A percentile compares a stretch with the other conserved stretches of the same genome.
phyloP scores from a whole-genome alignment of 2,888 invertebrate species.

The Desoria tigrina region DNA sequence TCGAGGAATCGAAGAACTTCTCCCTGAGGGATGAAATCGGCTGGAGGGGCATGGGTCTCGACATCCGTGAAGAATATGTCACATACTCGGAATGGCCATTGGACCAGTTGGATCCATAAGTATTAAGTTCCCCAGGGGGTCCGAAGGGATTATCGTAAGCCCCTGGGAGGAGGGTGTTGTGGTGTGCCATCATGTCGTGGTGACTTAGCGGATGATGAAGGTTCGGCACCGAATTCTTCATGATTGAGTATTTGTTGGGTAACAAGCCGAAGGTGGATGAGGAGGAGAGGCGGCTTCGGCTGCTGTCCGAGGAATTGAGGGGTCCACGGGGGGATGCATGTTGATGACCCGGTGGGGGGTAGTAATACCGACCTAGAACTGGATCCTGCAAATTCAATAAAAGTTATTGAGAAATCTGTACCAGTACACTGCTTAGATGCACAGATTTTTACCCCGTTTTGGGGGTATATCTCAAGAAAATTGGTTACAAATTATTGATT shows the following conservation, averaged over 20 bases:
- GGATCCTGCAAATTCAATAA: slow-evolving; percentile 23
- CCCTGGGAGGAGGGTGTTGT: slow-evolving; percentile 21
- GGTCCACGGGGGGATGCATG: slow-evolving; percentile 24
- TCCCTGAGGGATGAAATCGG: slow-evolving; percentile 26
- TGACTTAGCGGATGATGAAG: not conserved
- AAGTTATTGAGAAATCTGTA: too few relatives aligned
- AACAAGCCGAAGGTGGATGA: slow-evolving; percentile 29
- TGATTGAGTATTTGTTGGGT: slow-evolving; percentile 38
- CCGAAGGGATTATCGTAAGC: slow-evolving; percentile 28
- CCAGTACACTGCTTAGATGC: too few relatives aligned
- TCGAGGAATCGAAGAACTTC: slow-evolving; percentile 29
- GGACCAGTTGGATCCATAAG: not conserved
- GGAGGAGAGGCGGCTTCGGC: slow-evolving; percentile 28
- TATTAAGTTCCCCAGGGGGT: not conserved
- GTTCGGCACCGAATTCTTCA: slow-evolving; percentile 11
- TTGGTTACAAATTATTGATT: too few relatives aligned
- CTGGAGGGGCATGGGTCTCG: slow-evolving; percentile 22
- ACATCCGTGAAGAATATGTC: not conserved
- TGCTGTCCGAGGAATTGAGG: slow-evolving; percentile 16
- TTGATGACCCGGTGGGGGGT: slow-evolving; percentile 18
- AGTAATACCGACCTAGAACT: slow-evolving; percentile 33
- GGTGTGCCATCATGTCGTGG: slow-evolving; percentile 7
- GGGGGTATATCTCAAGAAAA: too few relatives aligned
- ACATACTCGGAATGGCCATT: slow-evolving; percentile 14
- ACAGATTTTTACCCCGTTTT: too few relatives aligned